Base-by-base conservation (phyloP, 2,888 invertebrate species). In the Agrochola lychnidis region DNA sequence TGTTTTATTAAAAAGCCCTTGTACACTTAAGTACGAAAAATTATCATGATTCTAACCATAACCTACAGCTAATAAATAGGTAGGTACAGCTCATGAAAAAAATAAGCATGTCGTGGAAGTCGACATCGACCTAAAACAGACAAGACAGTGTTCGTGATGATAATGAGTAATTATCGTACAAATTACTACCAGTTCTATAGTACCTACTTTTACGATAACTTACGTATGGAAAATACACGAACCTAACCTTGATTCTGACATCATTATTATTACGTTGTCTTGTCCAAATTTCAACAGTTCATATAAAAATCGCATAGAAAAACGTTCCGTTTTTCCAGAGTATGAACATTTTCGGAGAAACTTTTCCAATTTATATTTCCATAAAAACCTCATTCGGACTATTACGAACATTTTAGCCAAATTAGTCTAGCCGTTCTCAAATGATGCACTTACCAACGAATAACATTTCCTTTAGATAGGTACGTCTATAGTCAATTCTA, bases 91-190 rank as follows among this genome's bases (percentile, higher is more conserved):
- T 48, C 19, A 9, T 74, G n/a, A 40, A 73, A 73, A 73, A 73
- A 82, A 53, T 22, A 70, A 66, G 9, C 40, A 64, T 78, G 69
- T 64, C 56, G 36, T 70, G 45, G 67, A 80, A 53, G 73, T 80
- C 74, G 68, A 76, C 76, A 84, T 66, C 85, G 86, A 88, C 87
- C 87, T 82, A 79, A 88, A 89, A 89, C 62, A 53, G 79, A 73
- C 79, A 82, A 82, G 70, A 78, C 83, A 73, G 67, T 72, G 76
- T 87, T 89, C 90, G 90, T 90, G 88, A 70, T 76, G 59, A 76
- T 86, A 88, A 85, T 88, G 42, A 79, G 74, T 84, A 80, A 85
- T 81, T 83, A 66, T 53, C 42, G 7, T 71, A 83, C 66, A 79
- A 78, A 75, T 74, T 74, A 74, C 45, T 70, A 59, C 68, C 56